Percentiles rank a stretch among this genome's conserved stretches.
Conservation (phyloP, 2,888 invertebrate genomes). For the Megastigmus dorsalis region DNA sequence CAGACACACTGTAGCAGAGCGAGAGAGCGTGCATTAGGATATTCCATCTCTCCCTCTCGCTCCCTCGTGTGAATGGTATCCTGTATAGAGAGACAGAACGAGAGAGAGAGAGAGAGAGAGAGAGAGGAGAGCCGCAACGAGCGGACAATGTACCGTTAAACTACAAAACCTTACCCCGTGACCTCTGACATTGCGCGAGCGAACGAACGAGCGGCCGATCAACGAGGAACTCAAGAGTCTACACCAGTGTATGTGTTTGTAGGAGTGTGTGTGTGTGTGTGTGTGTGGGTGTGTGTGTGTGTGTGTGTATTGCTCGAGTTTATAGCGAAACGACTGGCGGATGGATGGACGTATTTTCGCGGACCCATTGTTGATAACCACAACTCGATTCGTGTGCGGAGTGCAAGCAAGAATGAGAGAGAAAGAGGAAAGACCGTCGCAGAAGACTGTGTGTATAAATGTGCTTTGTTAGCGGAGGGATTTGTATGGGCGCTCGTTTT, state of each 20-base stretch:
- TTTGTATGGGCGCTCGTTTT: conserved; percentile 24
- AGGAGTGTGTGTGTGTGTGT: no score
- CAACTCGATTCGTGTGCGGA: no score
- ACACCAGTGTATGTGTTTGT: no score
- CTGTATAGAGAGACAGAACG: background rate
- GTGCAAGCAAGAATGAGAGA: no score
- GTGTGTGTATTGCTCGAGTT: no score
- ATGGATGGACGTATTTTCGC: no score
- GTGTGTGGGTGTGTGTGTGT: no score
- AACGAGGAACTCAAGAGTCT: no score
- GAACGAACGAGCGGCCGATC: background rate
- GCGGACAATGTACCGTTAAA: conserved; percentile 68
- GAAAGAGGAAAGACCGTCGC: no score
- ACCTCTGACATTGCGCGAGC: conserved; percentile 63
- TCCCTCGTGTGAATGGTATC: no score
- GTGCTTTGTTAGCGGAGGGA: conserved; percentile 40
- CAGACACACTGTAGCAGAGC: background rate
- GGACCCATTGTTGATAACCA: no score
- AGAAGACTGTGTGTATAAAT: no score
- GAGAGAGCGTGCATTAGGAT: conserved; percentile 1
- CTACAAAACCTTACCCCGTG: conserved; percentile 71
- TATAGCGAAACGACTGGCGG: conserved; percentile 1
- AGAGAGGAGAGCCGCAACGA: conserved; percentile 1
- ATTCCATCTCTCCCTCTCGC: background rate
- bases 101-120: background rate